A percentile compares a stretch with the other conserved stretches of the same genome.
phyloP scores from a whole-genome alignment of 2,888 invertebrate species.

The Cheilosia impressa region DNA sequence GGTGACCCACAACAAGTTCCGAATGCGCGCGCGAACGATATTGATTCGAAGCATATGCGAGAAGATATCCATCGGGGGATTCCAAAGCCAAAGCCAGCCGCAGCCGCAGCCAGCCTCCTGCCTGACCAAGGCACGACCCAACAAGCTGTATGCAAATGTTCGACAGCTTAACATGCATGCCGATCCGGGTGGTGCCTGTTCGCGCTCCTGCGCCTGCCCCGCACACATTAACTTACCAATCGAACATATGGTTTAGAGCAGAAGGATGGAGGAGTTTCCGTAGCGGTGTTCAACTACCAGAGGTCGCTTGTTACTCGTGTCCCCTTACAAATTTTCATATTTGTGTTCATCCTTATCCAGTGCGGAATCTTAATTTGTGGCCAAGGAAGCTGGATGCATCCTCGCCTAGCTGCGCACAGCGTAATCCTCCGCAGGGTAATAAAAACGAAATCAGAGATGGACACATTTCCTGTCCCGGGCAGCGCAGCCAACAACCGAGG shows the following conservation, averaged over 20 bases:
- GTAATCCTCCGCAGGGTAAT: constrained; percentile 54
- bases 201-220: not conserved
- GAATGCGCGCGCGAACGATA: constrained; percentile 52
- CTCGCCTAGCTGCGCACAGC: constrained; percentile 29
- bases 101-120: constrained; percentile 24
- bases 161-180: constrained; percentile 74
- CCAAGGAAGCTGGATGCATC: constrained; percentile 64
- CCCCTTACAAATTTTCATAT: constrained; percentile 67
- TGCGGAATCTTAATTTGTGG: constrained; percentile 70
- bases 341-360: constrained; percentile 60
- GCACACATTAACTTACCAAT: constrained; percentile 30
- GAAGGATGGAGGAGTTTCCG: constrained; percentile 12
- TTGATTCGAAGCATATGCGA: constrained; percentile 59
- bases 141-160: constrained; percentile 76
- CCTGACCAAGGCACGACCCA: constrained; percentile 72
- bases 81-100: constrained; percentile 29
- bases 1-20: constrained; percentile 72
- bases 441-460: constrained; percentile 73
- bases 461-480: constrained; percentile 68
- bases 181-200: constrained; percentile 35
- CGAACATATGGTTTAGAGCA: constrained; percentile 53
- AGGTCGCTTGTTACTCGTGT: constrained; percentile 57
- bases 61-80: constrained; percentile 69
- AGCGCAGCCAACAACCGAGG: constrained; percentile 54
- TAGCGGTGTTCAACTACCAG: constrained; percentile 42